Evolutionary conservation across 2,113 vertebrate species (phyloP).

Genomic region (Channa maculata): DNA sequence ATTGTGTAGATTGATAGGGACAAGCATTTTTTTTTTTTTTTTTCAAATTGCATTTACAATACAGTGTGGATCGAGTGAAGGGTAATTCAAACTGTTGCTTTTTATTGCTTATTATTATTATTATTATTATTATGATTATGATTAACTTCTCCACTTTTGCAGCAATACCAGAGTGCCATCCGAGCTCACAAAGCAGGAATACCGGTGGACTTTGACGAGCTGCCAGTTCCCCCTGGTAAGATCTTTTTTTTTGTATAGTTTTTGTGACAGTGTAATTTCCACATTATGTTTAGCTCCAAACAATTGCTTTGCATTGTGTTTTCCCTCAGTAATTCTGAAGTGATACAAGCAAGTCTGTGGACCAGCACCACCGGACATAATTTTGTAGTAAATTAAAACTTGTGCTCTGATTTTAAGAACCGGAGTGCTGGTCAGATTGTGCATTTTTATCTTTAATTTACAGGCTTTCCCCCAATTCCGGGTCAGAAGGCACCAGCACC

Average conservation of each 20-base stretch:
- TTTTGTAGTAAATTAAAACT: not conserved
- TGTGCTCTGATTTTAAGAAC: not conserved
- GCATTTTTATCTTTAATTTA: not conserved
- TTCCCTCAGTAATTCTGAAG: not conserved
- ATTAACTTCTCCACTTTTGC: conserved; percentile 35
- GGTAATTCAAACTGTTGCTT: too few species aligned
- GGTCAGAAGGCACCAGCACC: conserved; percentile 81
- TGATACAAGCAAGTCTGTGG: not conserved
- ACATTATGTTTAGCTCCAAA: conserved; percentile 1
- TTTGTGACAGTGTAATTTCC: not conserved
- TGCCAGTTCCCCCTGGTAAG: conserved; percentile 94
- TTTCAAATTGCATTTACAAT: too few species aligned
- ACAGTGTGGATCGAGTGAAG: too few species aligned
- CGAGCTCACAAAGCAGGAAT: conserved; percentile 90
- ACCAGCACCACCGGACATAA: not conserved
- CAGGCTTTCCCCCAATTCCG: conserved; percentile 96
- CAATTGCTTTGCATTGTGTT: not conserved
- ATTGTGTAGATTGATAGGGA: too few species aligned
- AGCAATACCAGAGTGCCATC: conserved; percentile 98
- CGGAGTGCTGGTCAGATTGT: not conserved
- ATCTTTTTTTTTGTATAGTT: not conserved
- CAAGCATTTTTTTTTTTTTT: too few species aligned
- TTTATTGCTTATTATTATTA: too few species aligned
- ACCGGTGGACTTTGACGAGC: conserved; percentile 89
- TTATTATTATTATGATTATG: too few species aligned